Conservation (phyloP, 2,888 invertebrate genomes). For the Ectemnius lituratus region DNA sequence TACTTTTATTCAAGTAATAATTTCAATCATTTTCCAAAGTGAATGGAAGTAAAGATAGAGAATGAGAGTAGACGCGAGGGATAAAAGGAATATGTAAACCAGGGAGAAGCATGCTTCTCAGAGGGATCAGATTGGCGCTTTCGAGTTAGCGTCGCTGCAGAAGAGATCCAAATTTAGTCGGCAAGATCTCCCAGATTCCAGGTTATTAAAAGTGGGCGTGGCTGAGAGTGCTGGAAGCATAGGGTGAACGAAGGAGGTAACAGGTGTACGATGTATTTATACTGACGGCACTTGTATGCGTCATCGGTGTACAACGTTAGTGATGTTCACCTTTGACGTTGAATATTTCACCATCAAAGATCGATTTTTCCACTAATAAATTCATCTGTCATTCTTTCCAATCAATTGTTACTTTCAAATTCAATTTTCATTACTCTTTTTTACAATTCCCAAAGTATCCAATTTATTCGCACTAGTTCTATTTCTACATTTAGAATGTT, state of each 20-base stretch:
- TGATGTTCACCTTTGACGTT: slow-evolving; percentile 14
- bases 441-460: no score
- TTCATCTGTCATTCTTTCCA: no score
- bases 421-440: no score
- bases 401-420: no score
- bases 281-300: slow-evolving; percentile 54
- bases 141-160: slow-evolving; percentile 2
- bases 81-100: slow-evolving; percentile 18
- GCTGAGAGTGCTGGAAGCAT: slow-evolving; percentile 56
- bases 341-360: background rate
- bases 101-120: slow-evolving; percentile 10
- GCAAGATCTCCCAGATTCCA: slow-evolving; percentile 71
- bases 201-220: slow-evolving; percentile 76
- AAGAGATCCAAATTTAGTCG: slow-evolving; percentile 72
- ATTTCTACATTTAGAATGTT: no score
- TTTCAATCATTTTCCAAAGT: no score
- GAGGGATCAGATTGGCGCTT: slow-evolving; percentile 23
- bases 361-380: background rate
- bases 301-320: slow-evolving; percentile 42
- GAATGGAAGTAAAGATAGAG: slow-evolving; percentile 2
- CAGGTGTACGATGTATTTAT: slow-evolving; percentile 76
- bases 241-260: slow-evolving; percentile 62
- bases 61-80: background rate
- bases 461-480: no score
- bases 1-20: no score